phyloP scores from a whole-genome alignment of 64 coral and sea anemone genomes.

The Montipora capricornis region DNA sequence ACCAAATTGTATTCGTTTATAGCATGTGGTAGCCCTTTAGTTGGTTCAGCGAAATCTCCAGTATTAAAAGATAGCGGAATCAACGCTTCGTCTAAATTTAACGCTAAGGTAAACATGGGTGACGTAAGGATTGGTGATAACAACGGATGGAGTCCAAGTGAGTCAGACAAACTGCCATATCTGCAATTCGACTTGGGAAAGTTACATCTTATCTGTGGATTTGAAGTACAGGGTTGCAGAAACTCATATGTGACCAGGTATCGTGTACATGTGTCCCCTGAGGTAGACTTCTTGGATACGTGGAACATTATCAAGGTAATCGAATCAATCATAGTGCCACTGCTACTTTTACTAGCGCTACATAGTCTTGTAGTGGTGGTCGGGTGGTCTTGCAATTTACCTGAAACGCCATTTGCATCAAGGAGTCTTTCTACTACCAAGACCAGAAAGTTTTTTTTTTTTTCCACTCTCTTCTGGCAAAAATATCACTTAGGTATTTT shows the following conservation, averaged over 20 bases:
- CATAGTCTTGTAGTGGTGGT: too few relatives aligned
- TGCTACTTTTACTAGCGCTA: too few relatives aligned
- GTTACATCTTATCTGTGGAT: conserved; percentile 12
- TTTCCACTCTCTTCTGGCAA: too few relatives aligned
- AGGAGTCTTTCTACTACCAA: too few relatives aligned
- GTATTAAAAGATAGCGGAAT: background rate
- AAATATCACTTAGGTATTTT: too few relatives aligned
- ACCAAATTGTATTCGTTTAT: background rate
- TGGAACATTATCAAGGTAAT: conserved; percentile 38
- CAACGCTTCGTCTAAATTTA: background rate
- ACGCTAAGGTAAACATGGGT: background rate
- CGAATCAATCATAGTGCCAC: too few relatives aligned
- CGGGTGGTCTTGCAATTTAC: too few relatives aligned
- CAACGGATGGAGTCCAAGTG: background rate
- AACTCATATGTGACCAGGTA: background rate
- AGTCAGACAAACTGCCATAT: background rate
- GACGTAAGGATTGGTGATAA: background rate
- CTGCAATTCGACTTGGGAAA: background rate
- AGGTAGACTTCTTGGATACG: conserved; percentile 4
- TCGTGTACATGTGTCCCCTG: conserved; percentile 9
- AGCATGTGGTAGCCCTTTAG: background rate
- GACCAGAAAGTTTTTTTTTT: too few relatives aligned
- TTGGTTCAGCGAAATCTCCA: background rate
- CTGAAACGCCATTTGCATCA: too few relatives aligned
- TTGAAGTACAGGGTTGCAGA: background rate